phyloP scores from a whole-genome alignment of 2,888 invertebrate species.

The Rhagium mordax region DNA sequence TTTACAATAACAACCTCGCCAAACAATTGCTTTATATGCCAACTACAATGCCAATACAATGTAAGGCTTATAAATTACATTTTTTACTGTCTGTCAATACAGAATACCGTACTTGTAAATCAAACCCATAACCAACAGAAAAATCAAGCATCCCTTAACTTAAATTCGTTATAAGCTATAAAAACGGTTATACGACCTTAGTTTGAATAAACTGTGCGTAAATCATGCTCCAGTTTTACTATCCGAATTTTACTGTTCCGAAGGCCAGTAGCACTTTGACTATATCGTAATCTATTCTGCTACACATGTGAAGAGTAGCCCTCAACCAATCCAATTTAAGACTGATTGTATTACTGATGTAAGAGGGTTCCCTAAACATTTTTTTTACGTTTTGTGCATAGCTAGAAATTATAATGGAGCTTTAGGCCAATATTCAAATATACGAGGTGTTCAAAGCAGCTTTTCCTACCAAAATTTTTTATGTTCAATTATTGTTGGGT shows the following conservation, averaged over 20 bases:
- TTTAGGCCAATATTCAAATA: no score
- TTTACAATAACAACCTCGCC: slow-evolving; percentile 34
- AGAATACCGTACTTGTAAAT: slow-evolving; percentile 48
- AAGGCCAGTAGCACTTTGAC: slow-evolving; percentile 54
- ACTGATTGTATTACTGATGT: slow-evolving; percentile 39
- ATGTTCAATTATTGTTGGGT: no score
- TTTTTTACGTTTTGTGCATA: neutral
- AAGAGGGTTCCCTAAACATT: slow-evolving; percentile 23
- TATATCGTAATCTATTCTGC: slow-evolving; percentile 43
- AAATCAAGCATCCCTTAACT: slow-evolving; percentile 60
- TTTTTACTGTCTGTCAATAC: slow-evolving; percentile 44
- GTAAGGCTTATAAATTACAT: slow-evolving; percentile 37
- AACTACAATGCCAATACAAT: slow-evolving; percentile 36
- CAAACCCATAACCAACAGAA: slow-evolving; percentile 49
- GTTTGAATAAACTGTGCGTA: slow-evolving; percentile 60
- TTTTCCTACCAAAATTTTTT: no score
- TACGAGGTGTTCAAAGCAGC: no score
- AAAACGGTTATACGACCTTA: slow-evolving; percentile 60
- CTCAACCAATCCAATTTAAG: slow-evolving; percentile 40
- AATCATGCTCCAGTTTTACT: slow-evolving; percentile 55
- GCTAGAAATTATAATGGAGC: neutral
- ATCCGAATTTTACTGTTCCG: slow-evolving; percentile 64
- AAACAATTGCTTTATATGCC: slow-evolving; percentile 37
- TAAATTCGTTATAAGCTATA: slow-evolving; percentile 66
- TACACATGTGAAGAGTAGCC: slow-evolving; percentile 41